Evolutionary conservation across 2,113 vertebrate species (phyloP), one percentile per base, ranked within the genome.

Genomic region (Numida meleagris): DNA sequence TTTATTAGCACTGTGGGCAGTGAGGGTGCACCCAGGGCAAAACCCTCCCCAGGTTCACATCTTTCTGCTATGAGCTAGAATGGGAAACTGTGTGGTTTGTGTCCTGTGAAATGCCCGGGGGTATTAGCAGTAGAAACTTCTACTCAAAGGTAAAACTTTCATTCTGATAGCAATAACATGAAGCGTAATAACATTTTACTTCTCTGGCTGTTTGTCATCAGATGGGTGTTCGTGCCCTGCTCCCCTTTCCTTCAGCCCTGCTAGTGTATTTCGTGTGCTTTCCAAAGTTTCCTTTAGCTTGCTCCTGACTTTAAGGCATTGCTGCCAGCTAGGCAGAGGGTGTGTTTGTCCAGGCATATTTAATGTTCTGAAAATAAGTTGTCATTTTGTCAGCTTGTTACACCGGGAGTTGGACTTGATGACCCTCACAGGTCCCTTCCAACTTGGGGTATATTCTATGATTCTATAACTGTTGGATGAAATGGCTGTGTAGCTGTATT

Each of bases 41-140:
- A 66, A 53, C 62, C 14, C 0, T 0, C 40, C 8, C 34, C 2
- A 23, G 2, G 3, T 24, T 81, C 4, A 0, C 8, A 0, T 29
- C 50, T 63, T 45, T 31, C 6, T 51, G 42, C 25, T 2, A 3
- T 5, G 82, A 48, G 42, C 9, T 27, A 7, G 55, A 55, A 3
- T 27, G 34, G 40, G 46, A 57, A 34, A 7, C 17, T 6, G 58
- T 61, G 65, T 9, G 20, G 2, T 9, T 76, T 88, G 7, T 31
- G 27, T 16, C 46, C 10, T 7, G 48, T 59, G 89, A 36, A 13
- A 13, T 6, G 11, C 36, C 34, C 23, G 2, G 34, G 1, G 0
- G 5, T 13, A 8, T 21, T 34, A 72, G 71, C 46, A 24, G 51
- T 27, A 38, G 46, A 10, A 79, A 46, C 51, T 2, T 0, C n/a